phyloP scores from a whole-genome alignment of 1,140 invertebrate species.

The Atta cephalotes region DNA sequence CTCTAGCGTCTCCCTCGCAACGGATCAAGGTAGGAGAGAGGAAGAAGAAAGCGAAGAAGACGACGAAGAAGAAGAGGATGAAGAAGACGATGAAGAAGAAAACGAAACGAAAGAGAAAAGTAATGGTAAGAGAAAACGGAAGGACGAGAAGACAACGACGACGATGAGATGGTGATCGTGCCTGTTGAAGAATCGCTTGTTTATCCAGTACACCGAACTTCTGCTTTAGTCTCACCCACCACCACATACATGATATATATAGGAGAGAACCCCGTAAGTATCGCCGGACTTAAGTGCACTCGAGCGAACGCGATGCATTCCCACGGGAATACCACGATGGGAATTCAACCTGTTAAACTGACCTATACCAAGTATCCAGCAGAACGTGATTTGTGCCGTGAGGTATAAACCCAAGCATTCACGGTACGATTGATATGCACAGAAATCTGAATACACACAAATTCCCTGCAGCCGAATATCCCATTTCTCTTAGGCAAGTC shows the following conservation, averaged over 20 bases:
- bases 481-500: not conserved
- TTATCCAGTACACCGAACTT: conserved; percentile 73
- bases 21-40: conserved; percentile 61
- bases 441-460: not conserved
- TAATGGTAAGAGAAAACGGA: conserved; percentile 44
- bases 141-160: conserved; percentile 36
- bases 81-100: conserved; percentile 40
- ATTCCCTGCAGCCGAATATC: not conserved
- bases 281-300: conserved; percentile 64
- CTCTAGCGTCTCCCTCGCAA: conserved; percentile 73
- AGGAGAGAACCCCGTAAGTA: conserved; percentile 55
- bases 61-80: conserved; percentile 33
- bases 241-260: conserved; percentile 30
- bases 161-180: conserved; percentile 30
- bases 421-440: not conserved
- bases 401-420: not conserved
- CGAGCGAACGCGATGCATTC: conserved; percentile 65
- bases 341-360: conserved; percentile 73
- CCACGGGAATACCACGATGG: conserved; percentile 70
- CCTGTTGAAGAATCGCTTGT: conserved; percentile 67
- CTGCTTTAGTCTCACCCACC: conserved; percentile 70
- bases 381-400: conserved; percentile 66
- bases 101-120: conserved; percentile 62
- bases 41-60: conserved; percentile 44
- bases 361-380: conserved; percentile 69